phyloP scores from a whole-genome alignment of 1,140 invertebrate genomes.

The Zaprionus ornatus region DNA sequence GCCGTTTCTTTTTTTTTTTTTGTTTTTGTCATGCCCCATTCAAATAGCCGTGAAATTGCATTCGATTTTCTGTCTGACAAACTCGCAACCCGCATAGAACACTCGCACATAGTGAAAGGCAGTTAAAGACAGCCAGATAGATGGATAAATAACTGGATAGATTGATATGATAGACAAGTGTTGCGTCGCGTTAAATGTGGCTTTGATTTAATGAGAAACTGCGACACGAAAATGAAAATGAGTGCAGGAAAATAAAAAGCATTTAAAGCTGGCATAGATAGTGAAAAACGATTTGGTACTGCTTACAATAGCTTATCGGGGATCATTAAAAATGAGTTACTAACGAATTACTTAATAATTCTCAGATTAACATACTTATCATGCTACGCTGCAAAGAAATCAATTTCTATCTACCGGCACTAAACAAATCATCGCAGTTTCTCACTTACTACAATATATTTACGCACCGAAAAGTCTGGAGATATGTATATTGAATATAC shows the following conservation, averaged over 20 bases:
- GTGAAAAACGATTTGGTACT: not conserved
- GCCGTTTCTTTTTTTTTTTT: constrained; percentile 22
- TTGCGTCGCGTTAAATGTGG: not conserved
- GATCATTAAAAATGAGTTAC: no score
- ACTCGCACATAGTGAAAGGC: not conserved
- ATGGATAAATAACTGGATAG: not conserved
- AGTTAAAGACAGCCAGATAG: not conserved
- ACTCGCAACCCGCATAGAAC: constrained; percentile 9
- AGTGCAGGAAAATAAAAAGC: not conserved
- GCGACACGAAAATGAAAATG: not conserved
- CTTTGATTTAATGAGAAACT: not conserved
- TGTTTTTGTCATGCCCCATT: constrained; percentile 45
- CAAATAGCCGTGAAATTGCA: constrained; percentile 80
- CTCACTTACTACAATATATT: no score
- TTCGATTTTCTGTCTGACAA: constrained; percentile 55
- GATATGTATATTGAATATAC: no score
- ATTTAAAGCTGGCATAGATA: not conserved
- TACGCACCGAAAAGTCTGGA: no score
- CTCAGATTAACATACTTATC: no score
- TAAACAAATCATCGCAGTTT: no score
- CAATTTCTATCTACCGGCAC: no score
- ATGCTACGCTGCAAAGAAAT: no score
- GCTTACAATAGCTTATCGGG: no score
- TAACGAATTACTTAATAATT: no score
- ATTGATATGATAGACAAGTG: not conserved